Percentiles rank a stretch among this genome's conserved stretches.
Conservation (phyloP, 2,888 invertebrate genomes). For the Calameuta filiformis region DNA sequence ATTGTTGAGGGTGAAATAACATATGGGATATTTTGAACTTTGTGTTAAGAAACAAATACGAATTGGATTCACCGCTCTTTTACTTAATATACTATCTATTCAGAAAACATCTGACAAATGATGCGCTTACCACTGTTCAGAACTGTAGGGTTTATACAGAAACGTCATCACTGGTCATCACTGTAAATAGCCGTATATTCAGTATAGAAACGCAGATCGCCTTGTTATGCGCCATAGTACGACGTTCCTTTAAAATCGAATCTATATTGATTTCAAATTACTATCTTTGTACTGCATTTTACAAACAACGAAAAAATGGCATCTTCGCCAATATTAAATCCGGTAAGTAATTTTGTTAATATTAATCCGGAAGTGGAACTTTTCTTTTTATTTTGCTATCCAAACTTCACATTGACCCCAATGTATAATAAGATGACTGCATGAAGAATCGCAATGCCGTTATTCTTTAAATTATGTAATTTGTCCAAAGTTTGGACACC, state of each 20-base stretch:
- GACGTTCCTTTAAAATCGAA: constrained; percentile 1
- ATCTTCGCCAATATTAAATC: constrained; percentile 53
- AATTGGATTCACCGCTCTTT: background rate
- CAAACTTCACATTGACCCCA: constrained; percentile 12
- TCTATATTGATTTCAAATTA: background rate
- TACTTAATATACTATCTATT: background rate
- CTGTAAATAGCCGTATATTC: constrained; percentile 54
- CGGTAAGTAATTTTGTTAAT: constrained; percentile 48
- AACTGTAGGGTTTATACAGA: constrained; percentile 5
- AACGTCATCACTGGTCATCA: constrained; percentile 58
- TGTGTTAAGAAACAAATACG: background rate
- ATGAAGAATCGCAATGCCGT: background rate
- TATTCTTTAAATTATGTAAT: constrained; percentile 2
- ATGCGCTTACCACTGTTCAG: background rate
- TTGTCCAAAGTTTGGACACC: background rate
- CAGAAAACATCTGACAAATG: background rate
- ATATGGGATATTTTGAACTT: background rate
- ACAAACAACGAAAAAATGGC: constrained; percentile 43
- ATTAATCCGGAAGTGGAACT: background rate
- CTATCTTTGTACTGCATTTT: background rate
- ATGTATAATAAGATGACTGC: background rate
- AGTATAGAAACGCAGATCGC: constrained; percentile 29
- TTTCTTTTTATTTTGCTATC: constrained; percentile 8
- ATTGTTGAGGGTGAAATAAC: background rate
- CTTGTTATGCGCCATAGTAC: constrained; percentile 27